These are phyloP conservation scores for Globicephala melas DNA, from an alignment of 2,113 vertebrate species.

Conservation along the genomic window DNA sequence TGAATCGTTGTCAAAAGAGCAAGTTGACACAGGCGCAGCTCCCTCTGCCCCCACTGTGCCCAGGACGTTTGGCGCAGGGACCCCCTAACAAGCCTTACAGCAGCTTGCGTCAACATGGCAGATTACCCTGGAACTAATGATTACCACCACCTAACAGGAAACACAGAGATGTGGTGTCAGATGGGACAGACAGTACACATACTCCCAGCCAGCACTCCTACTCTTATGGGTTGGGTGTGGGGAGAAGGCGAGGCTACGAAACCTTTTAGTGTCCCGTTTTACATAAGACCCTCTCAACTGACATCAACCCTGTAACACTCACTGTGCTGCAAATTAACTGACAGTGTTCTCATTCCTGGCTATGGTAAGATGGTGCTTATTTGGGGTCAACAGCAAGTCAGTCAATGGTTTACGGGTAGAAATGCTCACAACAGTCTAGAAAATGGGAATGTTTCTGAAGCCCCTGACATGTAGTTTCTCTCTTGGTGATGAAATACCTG, in stretches of 20 bases:
- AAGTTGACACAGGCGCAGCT: slow-evolving; percentile 70
- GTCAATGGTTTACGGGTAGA: not conserved
- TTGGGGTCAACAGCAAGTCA: not conserved
- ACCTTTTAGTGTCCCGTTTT: not conserved
- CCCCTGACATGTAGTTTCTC: not conserved
- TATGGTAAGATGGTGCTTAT: not conserved
- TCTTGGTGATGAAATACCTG: not conserved
- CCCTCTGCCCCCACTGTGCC: slow-evolving; percentile 74
- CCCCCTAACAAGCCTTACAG: slow-evolving; percentile 76
- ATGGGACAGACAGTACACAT: slow-evolving; percentile 1
- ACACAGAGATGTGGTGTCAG: slow-evolving; percentile 62
- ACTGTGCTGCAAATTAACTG: not conserved
- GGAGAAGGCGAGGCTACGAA: not conserved
- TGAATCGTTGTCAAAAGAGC: slow-evolving; percentile 73
- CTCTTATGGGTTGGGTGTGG: not conserved
- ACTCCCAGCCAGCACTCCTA: not conserved
- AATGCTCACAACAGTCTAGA: not conserved
- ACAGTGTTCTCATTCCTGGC: not conserved
- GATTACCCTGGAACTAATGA: slow-evolving; percentile 61
- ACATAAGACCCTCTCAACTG: not conserved
- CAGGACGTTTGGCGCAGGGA: slow-evolving; percentile 71
- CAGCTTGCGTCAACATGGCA: slow-evolving; percentile 76
- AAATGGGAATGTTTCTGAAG: not conserved
- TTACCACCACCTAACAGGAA: slow-evolving; percentile 71
- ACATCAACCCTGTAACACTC: not conserved